Evolutionary conservation across 2,888 invertebrate genomes (phyloP).

Genomic region (Coleophora deauratella): DNA sequence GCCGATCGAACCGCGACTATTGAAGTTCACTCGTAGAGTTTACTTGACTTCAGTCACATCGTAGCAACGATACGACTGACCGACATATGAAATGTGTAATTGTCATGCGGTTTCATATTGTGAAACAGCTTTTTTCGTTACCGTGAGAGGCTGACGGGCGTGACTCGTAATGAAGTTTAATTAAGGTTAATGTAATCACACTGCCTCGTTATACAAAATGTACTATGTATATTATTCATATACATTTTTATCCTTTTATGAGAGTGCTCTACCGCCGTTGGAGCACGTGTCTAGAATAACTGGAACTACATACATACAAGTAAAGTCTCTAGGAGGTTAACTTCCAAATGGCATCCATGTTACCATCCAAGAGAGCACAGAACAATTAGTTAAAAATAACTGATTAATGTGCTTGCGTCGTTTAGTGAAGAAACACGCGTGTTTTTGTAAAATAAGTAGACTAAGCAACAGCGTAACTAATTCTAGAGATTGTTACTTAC

Average conservation of each 20-base stretch:
- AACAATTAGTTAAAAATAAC: slow-evolving; percentile 1
- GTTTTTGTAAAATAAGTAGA: slow-evolving; percentile 58
- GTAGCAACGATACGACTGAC: too few species aligned
- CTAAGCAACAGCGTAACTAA: slow-evolving; percentile 68
- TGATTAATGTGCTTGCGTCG: slow-evolving; percentile 58
- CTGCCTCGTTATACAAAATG: slow-evolving; percentile 25
- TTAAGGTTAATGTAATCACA: slow-evolving; percentile 61
- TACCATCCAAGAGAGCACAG: too few species aligned
- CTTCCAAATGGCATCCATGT: too few species aligned
- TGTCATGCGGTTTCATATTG: too few species aligned
- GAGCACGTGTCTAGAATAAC: too few species aligned
- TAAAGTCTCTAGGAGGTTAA: too few species aligned
- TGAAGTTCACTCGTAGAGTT: slow-evolving; percentile 1
- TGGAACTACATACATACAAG: too few species aligned
- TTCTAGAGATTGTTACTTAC: slow-evolving; percentile 69
- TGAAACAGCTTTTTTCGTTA: slow-evolving; percentile 27
- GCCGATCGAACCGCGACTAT: too few species aligned
- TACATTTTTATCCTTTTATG: slow-evolving; percentile 1
- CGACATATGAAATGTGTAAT: too few species aligned
- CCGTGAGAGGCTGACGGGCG: slow-evolving; percentile 41
- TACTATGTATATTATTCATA: slow-evolving; percentile 30
- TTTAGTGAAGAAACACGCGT: slow-evolving; percentile 58
- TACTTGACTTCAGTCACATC: too few species aligned
- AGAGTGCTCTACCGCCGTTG: too few species aligned
- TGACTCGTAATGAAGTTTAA: slow-evolving; percentile 42